These are phyloP conservation scores for Myotis yumanensis DNA, from an alignment of 2,113 vertebrate genomes.

Conservation along the genomic window DNA sequence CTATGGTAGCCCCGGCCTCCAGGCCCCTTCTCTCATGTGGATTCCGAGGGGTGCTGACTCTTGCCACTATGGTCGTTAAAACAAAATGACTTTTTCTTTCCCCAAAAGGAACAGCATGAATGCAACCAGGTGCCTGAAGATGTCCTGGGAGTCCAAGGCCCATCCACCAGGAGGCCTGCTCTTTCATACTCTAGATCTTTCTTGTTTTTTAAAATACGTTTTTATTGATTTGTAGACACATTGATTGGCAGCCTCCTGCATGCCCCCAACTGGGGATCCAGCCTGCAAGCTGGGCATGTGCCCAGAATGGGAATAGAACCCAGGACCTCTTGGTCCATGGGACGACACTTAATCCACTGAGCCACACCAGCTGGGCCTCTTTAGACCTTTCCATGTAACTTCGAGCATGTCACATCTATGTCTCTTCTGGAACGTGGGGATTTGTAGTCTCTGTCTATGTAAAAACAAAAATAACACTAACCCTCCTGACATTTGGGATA, in stretches of 20 bases:
- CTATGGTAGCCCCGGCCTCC: fast-evolving
- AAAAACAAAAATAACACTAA: background rate
- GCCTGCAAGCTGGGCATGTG: too few relatives aligned
- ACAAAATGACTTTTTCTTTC: background rate
- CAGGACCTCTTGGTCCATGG: too few relatives aligned
- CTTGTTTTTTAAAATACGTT: too few relatives aligned
- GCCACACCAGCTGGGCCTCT: too few relatives aligned
- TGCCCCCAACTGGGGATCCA: too few relatives aligned
- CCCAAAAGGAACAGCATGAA: background rate
- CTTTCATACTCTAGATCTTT: background rate
- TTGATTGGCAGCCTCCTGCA: too few relatives aligned
- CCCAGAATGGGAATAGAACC: too few relatives aligned
- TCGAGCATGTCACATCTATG: background rate
- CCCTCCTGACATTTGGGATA: background rate
- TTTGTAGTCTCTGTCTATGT: background rate
- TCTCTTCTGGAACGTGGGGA: background rate
- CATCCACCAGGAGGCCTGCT: background rate
- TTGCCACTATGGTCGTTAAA: background rate
- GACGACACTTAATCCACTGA: too few relatives aligned
- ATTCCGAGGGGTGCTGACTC: background rate
- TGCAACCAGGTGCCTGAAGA: background rate
- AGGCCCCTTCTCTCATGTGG: fast-evolving
- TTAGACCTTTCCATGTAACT: too few relatives aligned
- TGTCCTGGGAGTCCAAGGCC: background rate
- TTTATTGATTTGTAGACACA: too few relatives aligned